Evolutionary conservation across 2,888 invertebrate species (phyloP).

Genomic region (Sarcophaga subvicina): DNA sequence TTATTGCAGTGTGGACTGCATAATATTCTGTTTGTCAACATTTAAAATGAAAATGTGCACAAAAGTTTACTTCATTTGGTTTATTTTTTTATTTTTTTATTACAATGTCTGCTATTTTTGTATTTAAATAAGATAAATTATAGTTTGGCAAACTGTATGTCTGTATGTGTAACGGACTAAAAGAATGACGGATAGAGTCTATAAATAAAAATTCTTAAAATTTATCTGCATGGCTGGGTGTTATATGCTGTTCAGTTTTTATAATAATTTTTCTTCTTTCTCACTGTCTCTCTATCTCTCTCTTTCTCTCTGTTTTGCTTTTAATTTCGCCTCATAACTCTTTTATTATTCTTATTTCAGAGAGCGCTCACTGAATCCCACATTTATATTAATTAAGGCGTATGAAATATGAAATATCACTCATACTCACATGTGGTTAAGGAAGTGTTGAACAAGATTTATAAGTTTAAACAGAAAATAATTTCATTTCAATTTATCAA

Average conservation of each 20-base stretch:
- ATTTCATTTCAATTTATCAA: too few relatives aligned
- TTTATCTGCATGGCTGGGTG: too few relatives aligned
- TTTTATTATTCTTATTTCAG: too few relatives aligned
- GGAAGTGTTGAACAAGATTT: not conserved
- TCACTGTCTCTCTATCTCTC: too few relatives aligned
- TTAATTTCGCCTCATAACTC: not conserved
- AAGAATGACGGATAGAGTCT: slow-evolving; percentile 42
- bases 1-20: not conserved
- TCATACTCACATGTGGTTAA: not conserved
- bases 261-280: too few relatives aligned
- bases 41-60: slow-evolving; percentile 38
- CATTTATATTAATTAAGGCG: not conserved
- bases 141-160: slow-evolving; percentile 54
- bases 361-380: not conserved
- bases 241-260: too few relatives aligned
- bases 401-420: slow-evolving; percentile 10
- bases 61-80: slow-evolving; percentile 5
- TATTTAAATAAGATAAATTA: slow-evolving; percentile 65
- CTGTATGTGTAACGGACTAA: slow-evolving; percentile 42
- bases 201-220: slow-evolving; percentile 35
- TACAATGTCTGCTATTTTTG: slow-evolving; percentile 45
- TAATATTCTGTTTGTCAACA: slow-evolving; percentile 21
- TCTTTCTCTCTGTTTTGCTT: not conserved
- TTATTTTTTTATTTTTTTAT: slow-evolving; percentile 6
- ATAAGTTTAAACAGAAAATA: too few relatives aligned